Conservation (phyloP, 2,797 vertebrate genomes). For the Choloepus didactylus region DNA sequence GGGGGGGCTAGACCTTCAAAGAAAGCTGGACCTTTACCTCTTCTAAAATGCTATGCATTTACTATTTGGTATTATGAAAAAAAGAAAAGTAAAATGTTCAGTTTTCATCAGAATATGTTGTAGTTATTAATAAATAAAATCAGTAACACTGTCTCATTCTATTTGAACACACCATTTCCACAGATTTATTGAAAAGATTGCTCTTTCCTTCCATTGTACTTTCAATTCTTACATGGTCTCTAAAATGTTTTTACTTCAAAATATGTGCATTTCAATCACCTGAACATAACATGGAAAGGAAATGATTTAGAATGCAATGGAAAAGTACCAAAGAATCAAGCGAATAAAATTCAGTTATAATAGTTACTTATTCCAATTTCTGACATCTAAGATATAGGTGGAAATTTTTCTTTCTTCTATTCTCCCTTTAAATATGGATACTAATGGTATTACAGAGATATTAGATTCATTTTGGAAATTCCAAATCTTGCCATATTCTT, state of each 20-base stretch:
- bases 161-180: constrained; percentile 62
- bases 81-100: constrained; percentile 62
- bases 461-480: constrained; percentile 25
- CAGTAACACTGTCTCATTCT: constrained; percentile 36
- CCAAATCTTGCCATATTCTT: constrained; percentile 8
- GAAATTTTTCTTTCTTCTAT: constrained; percentile 67
- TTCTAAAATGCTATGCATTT: constrained; percentile 55
- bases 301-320: constrained; percentile 23
- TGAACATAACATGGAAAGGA: constrained; percentile 44
- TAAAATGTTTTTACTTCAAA: constrained; percentile 49
- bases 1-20: neutral
- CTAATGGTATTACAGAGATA: neutral
- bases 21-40: neutral
- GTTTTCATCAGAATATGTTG: constrained; percentile 12
- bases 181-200: neutral
- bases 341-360: constrained; percentile 43
- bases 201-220: neutral
- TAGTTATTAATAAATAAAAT: constrained; percentile 64
- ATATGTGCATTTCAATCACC: constrained; percentile 12
- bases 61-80: constrained; percentile 9
- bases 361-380: constrained; percentile 17
- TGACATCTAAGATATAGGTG: constrained; percentile 9
- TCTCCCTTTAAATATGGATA: constrained; percentile 50
- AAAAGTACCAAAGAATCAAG: constrained; percentile 46
- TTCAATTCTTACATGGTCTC: constrained; percentile 37